Conservation (phyloP, 2,888 invertebrate species). For the Esperia sulphurella region DNA sequence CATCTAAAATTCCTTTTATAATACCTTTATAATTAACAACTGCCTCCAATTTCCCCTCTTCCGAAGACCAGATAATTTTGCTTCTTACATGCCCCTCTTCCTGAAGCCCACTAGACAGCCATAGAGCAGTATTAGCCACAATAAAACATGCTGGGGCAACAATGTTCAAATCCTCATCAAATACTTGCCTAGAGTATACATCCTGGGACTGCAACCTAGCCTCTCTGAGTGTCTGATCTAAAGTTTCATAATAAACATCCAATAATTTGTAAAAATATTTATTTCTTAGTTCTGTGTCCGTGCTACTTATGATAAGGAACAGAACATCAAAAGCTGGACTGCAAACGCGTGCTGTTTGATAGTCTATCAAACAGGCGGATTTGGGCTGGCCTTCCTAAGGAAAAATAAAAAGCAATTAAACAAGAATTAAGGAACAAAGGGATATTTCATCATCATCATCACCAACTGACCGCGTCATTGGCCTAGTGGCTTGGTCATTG, state of each 20-base stretch:
- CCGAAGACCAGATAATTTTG: conserved; percentile 38
- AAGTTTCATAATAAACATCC: conserved; percentile 46
- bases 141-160: conserved; percentile 59
- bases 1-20: conserved; percentile 51
- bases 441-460: no score
- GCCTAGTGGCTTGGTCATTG: no score
- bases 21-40: conserved; percentile 39
- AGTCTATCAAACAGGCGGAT: conserved; percentile 63
- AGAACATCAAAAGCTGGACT: conserved; percentile 60
- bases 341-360: conserved; percentile 53
- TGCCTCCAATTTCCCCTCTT: conserved; percentile 42
- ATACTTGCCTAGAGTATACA: conserved; percentile 42
- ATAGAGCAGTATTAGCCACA: conserved; percentile 60
- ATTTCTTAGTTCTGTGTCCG: conserved; percentile 36
- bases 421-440: no score
- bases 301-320: conserved; percentile 57
- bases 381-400: conserved; percentile 46
- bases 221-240: conserved; percentile 30
- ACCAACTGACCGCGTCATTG: no score
- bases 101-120: conserved; percentile 60
- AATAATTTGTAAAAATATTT: conserved; percentile 38
- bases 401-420: conserved; percentile 10
- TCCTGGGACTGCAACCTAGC: conserved; percentile 27
- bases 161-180: conserved; percentile 47
- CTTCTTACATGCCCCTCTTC: conserved; percentile 65